Evolutionary conservation across 2,888 invertebrate species (phyloP).

Genomic region (Drosophila anceps): DNA sequence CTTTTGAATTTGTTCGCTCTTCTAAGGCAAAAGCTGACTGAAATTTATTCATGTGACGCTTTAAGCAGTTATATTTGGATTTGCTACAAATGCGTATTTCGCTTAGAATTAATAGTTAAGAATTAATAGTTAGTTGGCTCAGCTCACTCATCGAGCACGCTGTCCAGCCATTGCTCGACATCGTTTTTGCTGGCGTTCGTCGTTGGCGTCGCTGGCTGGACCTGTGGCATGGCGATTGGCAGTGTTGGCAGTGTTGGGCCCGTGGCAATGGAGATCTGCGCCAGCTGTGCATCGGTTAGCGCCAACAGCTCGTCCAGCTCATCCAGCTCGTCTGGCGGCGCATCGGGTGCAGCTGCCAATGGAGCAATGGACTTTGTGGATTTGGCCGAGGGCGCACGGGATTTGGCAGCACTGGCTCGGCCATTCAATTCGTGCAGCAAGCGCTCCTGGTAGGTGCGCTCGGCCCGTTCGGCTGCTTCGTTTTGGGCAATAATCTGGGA

Average conservation of each 20-base stretch:
- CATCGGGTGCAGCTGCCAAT: background rate
- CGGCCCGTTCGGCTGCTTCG: constrained; percentile 79
- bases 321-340: constrained; percentile 57
- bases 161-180: constrained; percentile 85
- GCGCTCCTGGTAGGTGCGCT: constrained; percentile 76
- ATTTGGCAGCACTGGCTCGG: constrained; percentile 41
- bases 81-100: background rate
- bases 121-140: background rate
- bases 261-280: constrained; percentile 14
- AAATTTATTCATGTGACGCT: background rate
- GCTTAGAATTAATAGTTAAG: background rate
- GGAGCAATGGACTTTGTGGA: constrained; percentile 11
- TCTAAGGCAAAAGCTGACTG: background rate
- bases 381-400: constrained; percentile 51
- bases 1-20: background rate
- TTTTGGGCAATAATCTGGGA: constrained; percentile 80
- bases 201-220: constrained; percentile 49
- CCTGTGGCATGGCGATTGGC: constrained; percentile 35
- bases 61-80: background rate
- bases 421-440: constrained; percentile 68
- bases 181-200: constrained; percentile 69
- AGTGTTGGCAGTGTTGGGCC: constrained; percentile 27
- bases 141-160: constrained; percentile 81
- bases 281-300: constrained; percentile 63
- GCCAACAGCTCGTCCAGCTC: constrained; percentile 83